Conservation (phyloP, 1,140 invertebrate species). For the Tetramorium alpestre region DNA sequence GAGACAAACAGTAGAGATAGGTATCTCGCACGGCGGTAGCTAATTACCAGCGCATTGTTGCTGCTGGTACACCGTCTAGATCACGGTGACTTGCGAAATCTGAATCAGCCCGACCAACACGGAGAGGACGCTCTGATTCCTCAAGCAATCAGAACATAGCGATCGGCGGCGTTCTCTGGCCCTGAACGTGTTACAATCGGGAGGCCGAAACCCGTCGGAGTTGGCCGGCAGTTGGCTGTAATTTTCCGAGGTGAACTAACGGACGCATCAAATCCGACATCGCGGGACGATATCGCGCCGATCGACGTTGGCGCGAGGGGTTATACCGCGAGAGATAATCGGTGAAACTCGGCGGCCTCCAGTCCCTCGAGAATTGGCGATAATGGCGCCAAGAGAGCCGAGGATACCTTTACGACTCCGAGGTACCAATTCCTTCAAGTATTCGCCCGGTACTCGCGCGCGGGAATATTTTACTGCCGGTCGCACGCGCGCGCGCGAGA, state of each 20-base stretch:
- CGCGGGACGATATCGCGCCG: not conserved
- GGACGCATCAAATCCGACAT: conserved; percentile 25
- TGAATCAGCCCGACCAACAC: conserved; percentile 56
- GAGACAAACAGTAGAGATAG: conserved; percentile 28
- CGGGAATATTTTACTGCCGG: conserved; percentile 18
- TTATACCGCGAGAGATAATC: conserved; percentile 28
- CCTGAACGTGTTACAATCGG: conserved; percentile 62
- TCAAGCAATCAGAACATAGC: conserved; percentile 74
- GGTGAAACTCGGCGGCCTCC: conserved; percentile 35
- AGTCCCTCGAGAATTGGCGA: conserved; percentile 13
- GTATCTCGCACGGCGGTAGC: conserved; percentile 42
- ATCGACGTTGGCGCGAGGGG: not conserved
- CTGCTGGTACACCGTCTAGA: conserved; percentile 13
- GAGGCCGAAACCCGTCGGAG: conserved; percentile 10
- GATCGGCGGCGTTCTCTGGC: conserved; percentile 60
- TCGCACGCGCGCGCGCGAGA: not conserved
- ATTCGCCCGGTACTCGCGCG: not conserved
- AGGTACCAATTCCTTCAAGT: conserved; percentile 27
- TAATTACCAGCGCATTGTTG: conserved; percentile 56
- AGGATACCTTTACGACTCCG: conserved; percentile 28
- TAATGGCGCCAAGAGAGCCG: conserved; percentile 1
- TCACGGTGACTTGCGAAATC: conserved; percentile 66
- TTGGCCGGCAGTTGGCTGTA: not conserved
- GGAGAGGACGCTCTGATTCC: conserved; percentile 72
- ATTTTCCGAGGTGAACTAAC: conserved; percentile 24